A percentile compares a stretch with the other conserved stretches of the same genome.
phyloP scores from a whole-genome alignment of 2,797 vertebrate genomes.

The Limosa lapponica region DNA sequence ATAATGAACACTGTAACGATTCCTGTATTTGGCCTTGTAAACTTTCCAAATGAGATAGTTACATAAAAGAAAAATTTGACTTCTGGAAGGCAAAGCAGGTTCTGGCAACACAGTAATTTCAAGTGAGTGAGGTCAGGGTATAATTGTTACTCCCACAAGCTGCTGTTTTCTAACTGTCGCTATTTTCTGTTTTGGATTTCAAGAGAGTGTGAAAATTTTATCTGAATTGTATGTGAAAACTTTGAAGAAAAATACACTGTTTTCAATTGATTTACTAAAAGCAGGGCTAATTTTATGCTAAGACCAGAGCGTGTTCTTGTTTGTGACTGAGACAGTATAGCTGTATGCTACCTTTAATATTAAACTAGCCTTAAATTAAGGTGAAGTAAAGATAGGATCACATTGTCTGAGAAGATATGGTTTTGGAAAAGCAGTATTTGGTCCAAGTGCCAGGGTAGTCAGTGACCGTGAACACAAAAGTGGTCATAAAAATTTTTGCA shows the following conservation, averaged over 20 bases:
- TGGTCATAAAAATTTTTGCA: background rate
- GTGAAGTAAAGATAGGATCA: background rate
- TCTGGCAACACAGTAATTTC: background rate
- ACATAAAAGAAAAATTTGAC: background rate
- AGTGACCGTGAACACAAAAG: background rate
- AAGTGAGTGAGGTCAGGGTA: background rate
- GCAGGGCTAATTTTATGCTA: background rate
- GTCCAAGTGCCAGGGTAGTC: background rate
- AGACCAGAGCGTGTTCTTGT: background rate
- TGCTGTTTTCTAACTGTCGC: background rate
- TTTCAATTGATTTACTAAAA: background rate
- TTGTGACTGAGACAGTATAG: background rate
- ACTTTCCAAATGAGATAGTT: background rate
- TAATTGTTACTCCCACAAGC: background rate
- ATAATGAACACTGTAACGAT: background rate
- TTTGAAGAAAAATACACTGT: background rate
- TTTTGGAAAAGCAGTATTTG: background rate
- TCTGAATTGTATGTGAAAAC: background rate
- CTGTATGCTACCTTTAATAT: background rate
- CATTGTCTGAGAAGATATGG: background rate
- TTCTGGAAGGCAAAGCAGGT: background rate
- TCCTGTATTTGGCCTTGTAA: background rate
- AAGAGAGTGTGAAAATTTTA: background rate
- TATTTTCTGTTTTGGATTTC: background rate
- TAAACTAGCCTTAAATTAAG: background rate